A percentile compares a stretch with the other conserved stretches of the same genome.
Conservation (phyloP, 2,888 invertebrate genomes). For the Hipparchia sbordonii region DNA sequence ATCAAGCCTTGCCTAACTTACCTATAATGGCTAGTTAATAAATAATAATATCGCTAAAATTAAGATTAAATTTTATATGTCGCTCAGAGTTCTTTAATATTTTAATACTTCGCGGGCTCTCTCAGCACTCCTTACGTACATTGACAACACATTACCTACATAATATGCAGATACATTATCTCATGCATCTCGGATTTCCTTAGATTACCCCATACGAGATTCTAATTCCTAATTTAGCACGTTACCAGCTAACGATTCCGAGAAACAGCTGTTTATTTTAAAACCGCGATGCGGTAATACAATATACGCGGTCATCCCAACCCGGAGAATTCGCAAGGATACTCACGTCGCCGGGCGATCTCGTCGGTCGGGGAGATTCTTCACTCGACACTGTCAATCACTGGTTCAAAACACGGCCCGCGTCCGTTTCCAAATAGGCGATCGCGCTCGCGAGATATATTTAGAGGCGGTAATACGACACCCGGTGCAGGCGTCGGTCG, state of each 20-base stretch:
- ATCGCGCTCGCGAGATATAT: conserved; percentile 79
- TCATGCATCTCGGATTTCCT: conserved; percentile 59
- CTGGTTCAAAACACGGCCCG: conserved; percentile 80
- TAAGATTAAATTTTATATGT: neutral
- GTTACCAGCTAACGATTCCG: conserved; percentile 68
- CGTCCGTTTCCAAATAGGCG: conserved; percentile 80
- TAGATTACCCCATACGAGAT: conserved; percentile 54
- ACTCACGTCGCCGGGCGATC: conserved; percentile 67
- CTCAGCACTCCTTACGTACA: conserved; percentile 3
- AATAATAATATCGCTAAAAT: conserved; percentile 1
- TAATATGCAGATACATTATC: conserved; percentile 25
- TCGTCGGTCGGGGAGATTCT: conserved; percentile 64
- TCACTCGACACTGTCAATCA: conserved; percentile 82
- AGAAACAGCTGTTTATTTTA: conserved; percentile 79
- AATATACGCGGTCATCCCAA: conserved; percentile 50
- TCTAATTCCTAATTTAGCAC: conserved; percentile 77
- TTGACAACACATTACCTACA: conserved; percentile 22
- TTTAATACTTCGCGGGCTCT: conserved; percentile 3
- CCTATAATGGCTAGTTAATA: neutral
- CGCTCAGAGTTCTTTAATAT: conserved; percentile 3
- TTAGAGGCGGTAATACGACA: conserved; percentile 81
- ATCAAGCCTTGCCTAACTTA: neutral
- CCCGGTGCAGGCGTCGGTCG: conserved; percentile 75
- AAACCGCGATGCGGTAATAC: conserved; percentile 67
- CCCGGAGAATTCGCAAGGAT: conserved; percentile 49